Evolutionary conservation across 1,140 invertebrate species (phyloP), one percentile per base, ranked within the genome.

Genomic region (Forficula auricularia): DNA sequence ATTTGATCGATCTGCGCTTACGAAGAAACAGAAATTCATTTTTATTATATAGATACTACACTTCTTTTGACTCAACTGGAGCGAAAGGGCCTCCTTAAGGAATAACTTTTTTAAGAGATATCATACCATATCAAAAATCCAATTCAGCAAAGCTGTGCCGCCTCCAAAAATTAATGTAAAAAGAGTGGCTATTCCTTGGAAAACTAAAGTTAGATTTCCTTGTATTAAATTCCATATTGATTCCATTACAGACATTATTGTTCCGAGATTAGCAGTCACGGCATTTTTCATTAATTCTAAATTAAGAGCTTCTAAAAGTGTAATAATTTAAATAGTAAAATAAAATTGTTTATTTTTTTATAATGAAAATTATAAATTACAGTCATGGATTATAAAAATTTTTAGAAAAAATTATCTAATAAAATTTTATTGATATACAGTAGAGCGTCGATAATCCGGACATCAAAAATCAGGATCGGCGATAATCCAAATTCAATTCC

Each of bases 181-280:
- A 32, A 88, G 73, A 9, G 91, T 80, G 2, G 83, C 86, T 1
- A 94, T 56, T 2, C 89, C 75, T 22, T 79, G 79, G 7, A 92
- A 63, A n/a, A 92, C 72, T n/a, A 98, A 66, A 12, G 77, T 85
- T 51, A 96, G 72, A 63, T 98, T 98, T 46, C 88, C 82, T 48
- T 87, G 84, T 3, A 97, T 63, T 30, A 98, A 80, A 16, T 75
- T 67, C 88, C 89, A 97, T n/a, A 95, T 57, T 1, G 89, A 92
- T 48, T 92, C 85, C 2, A 91, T 69, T 3, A 96, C 79, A 2
- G 87, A 84, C 49, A 85, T 70, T 15, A 97, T 67, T 0, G 82
- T 91, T 19, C 87, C 90, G 34, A 96, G 72, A 62, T 98, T 97
- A 10, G 22, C 4, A 27, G 22, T 27, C 22, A 27, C 22, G 4